Conservation (phyloP, 2,113 vertebrate species). For the Acrocephalus kingi region DNA sequence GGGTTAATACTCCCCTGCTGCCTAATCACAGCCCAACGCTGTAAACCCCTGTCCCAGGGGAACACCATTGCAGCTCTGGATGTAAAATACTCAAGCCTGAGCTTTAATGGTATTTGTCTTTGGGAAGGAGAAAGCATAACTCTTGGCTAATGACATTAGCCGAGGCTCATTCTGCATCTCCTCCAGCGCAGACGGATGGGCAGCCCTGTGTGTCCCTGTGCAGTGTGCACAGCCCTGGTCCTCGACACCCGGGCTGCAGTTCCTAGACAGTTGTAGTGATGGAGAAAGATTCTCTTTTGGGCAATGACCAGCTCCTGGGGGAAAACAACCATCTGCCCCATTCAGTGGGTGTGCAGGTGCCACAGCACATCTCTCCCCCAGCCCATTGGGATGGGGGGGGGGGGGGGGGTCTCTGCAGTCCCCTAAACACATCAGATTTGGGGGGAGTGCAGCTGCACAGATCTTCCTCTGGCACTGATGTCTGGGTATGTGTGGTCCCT, state of each 20-base stretch:
- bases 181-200: not conserved
- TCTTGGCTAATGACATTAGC: not conserved
- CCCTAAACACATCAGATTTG: not conserved
- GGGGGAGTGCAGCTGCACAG: not conserved
- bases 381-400: not conserved
- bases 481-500: accelerated
- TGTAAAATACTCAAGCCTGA: not conserved
- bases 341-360: accelerated
- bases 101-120: constrained; percentile 2
- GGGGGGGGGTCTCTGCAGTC: not conserved
- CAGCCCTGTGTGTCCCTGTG: not conserved
- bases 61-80: not conserved
- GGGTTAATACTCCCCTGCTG: not conserved
- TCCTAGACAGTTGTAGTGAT: accelerated
- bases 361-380: accelerated
- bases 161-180: not conserved
- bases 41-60: not conserved
- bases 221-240: not conserved
- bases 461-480: not conserved
- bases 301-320: not conserved
- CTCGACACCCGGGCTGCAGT: accelerated
- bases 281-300: not conserved
- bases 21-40: not conserved
- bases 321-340: accelerated
- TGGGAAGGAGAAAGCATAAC: not conserved